phyloP scores from a whole-genome alignment of 2,888 invertebrate species.

The Allygus modestus region DNA sequence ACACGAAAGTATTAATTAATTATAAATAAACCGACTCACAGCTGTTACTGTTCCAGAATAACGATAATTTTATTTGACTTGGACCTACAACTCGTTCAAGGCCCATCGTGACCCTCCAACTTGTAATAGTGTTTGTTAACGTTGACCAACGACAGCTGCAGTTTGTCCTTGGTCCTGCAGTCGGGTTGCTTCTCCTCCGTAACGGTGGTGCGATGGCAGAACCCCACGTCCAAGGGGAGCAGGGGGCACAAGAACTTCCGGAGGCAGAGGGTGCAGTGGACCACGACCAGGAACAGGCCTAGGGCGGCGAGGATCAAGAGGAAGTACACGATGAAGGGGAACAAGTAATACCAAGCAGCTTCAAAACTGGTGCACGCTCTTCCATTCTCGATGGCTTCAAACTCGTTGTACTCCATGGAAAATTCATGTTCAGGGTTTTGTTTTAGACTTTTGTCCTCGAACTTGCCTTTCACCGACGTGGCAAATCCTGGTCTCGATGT shows the following conservation, averaged over 20 bases:
- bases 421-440: not conserved
- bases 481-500: not conserved
- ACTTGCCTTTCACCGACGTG: not conserved
- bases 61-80: too few species aligned
- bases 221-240: not conserved
- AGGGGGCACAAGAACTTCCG: slow-evolving; percentile 17
- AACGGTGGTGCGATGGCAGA: slow-evolving; percentile 42
- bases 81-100: not conserved
- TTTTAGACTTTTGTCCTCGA: not conserved
- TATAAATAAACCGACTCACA: too few species aligned
- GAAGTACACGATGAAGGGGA: slow-evolving; percentile 26
- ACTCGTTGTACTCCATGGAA: not conserved
- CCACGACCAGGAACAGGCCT: not conserved
- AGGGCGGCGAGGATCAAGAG: not conserved
- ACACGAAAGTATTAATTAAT: too few species aligned
- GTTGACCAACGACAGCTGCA: slow-evolving; percentile 37
- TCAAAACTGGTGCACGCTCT: not conserved
- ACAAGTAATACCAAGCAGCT: slow-evolving; percentile 25
- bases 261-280: slow-evolving; percentile 14
- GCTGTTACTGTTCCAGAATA: too few species aligned
- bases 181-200: slow-evolving; percentile 42
- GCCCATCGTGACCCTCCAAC: slow-evolving; percentile 30
- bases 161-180: slow-evolving; percentile 28
- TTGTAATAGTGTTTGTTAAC: slow-evolving; percentile 55
- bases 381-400: not conserved